Evolutionary conservation across 2,113 vertebrate genomes (phyloP).

Genomic region (Rynchops niger): DNA sequence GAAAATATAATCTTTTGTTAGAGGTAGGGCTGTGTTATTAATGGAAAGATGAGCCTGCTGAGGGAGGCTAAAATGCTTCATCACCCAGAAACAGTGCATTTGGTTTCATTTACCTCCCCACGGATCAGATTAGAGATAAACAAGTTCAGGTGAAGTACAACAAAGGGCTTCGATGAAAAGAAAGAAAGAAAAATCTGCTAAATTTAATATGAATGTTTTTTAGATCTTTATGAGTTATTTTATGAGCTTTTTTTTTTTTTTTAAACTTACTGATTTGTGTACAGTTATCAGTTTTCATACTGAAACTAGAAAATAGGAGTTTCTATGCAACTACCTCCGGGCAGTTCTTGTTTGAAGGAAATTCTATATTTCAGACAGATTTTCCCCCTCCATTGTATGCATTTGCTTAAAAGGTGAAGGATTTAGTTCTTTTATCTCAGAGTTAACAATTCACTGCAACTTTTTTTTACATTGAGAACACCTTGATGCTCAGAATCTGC

Average conservation of each 20-base stretch:
- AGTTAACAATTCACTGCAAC: not conserved
- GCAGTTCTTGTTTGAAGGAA: not conserved
- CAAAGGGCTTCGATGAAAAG: not conserved
- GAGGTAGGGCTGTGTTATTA: not conserved
- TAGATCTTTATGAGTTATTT: not conserved
- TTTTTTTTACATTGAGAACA: not conserved
- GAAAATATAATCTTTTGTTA: not conserved
- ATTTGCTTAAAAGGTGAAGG: not conserved
- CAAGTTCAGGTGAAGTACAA: not conserved
- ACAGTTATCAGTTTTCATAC: not conserved
- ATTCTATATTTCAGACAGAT: not conserved
- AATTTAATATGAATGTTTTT: not conserved
- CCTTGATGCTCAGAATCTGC: not conserved
- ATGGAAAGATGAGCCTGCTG: not conserved
- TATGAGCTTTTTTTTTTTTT: not conserved
- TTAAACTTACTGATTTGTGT: not conserved
- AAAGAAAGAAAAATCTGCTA: not conserved
- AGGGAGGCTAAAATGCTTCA: not conserved
- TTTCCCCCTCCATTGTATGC: not conserved
- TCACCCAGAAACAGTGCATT: not conserved
- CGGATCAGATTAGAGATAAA: not conserved
- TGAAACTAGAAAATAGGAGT: not conserved
- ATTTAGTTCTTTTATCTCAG: not conserved
- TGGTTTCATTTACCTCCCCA: not conserved
- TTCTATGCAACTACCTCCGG: not conserved